phyloP scores from a whole-genome alignment of 2,113 vertebrate genomes.

The Erinaceus europaeus region DNA sequence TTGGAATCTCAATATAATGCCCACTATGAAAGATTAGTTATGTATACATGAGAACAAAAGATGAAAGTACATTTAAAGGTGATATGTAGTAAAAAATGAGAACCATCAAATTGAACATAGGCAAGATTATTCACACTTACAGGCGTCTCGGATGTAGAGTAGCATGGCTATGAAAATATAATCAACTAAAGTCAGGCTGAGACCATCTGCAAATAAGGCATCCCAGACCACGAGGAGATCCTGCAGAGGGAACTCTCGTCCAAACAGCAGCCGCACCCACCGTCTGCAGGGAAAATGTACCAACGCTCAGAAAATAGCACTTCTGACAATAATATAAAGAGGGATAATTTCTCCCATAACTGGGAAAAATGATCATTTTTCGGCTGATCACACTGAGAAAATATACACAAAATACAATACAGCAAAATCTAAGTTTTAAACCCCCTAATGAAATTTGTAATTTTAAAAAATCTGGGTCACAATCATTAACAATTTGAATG shows the following conservation, averaged over 20 bases:
- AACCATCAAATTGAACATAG: neutral
- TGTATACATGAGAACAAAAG: constrained; percentile 18
- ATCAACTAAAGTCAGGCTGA: constrained; percentile 94
- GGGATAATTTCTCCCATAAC: neutral
- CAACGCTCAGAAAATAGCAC: constrained; percentile 10
- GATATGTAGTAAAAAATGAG: neutral
- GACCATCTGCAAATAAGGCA: constrained; percentile 95
- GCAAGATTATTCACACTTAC: constrained; percentile 82
- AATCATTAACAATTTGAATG: neutral
- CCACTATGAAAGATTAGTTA: constrained; percentile 11
- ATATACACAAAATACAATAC: neutral
- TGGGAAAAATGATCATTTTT: constrained; percentile 1
- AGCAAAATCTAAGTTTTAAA: constrained; percentile 20
- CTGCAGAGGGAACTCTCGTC: constrained; percentile 96
- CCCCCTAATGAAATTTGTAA: constrained; percentile 2
- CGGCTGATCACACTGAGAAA: constrained; percentile 21
- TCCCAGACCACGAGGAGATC: constrained; percentile 98
- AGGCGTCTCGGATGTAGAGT: constrained; percentile 95
- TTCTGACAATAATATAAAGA: neutral
- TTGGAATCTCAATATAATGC: constrained; percentile 26
- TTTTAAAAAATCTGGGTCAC: neutral
- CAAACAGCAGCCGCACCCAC: constrained; percentile 96
- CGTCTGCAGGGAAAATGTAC: constrained; percentile 82
- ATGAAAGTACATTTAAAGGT: neutral
- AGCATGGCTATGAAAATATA: constrained; percentile 99